A percentile compares a stretch with the other conserved stretches of the same genome.
Evolutionary conservation across 2,888 invertebrate species (phyloP).

Genomic region (Aporophyla nigra): DNA sequence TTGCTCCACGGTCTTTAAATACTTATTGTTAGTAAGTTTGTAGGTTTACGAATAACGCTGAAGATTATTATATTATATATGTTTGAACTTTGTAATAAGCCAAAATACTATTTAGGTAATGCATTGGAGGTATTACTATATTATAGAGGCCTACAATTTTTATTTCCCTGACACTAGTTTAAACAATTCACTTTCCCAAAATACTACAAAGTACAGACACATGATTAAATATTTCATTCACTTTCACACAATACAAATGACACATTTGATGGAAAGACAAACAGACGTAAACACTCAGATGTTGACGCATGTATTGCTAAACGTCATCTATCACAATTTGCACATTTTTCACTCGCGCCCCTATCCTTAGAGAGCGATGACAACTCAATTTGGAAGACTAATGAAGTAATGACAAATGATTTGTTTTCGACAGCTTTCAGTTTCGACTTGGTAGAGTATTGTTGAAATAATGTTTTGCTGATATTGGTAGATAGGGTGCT

Average conservation of each 20-base stretch:
- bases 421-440: constrained; percentile 57
- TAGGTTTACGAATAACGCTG: neutral
- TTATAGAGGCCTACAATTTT: neutral
- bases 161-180: neutral
- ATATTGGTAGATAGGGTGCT: neutral
- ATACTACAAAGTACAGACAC: neutral
- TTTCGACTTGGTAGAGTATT: constrained; percentile 6
- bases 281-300: constrained; percentile 22
- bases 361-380: constrained; percentile 61
- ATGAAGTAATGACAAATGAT: constrained; percentile 70
- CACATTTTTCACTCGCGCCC: constrained; percentile 72
- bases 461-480: neutral
- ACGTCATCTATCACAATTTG: constrained; percentile 72
- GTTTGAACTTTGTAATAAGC: neutral
- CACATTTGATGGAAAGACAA: constrained; percentile 39
- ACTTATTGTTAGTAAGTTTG: neutral
- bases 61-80: neutral
- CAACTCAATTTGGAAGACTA: constrained; percentile 63
- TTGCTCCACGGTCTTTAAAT: neutral
- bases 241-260: constrained; percentile 42
- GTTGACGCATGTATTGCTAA: constrained; percentile 64
- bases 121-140: no score
- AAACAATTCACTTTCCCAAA: no score
- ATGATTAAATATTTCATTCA: neutral
- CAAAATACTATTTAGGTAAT: neutral